Evolutionary conservation across 2,113 vertebrate species (phyloP).

Genomic region (Pongo pygmaeus): DNA sequence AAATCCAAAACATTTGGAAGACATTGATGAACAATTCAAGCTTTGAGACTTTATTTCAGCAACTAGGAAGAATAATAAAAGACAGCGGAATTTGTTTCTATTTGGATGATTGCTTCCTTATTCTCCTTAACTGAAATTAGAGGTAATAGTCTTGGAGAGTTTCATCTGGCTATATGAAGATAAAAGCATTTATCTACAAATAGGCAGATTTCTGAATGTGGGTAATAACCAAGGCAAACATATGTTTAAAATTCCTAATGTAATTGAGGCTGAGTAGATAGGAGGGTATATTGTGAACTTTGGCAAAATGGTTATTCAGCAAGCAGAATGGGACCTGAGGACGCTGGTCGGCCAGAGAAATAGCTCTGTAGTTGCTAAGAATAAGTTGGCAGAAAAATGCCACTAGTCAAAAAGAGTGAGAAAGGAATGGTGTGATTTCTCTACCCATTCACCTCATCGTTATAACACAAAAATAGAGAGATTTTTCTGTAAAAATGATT

Average conservation of each 20-base stretch:
- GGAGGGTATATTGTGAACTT: background rate
- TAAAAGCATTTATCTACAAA: constrained; percentile 11
- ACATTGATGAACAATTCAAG: background rate
- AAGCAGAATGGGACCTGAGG: background rate
- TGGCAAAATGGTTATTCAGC: background rate
- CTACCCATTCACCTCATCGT: background rate
- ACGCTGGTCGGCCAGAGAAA: background rate
- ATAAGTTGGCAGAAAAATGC: background rate
- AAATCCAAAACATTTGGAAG: background rate
- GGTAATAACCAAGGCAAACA: constrained; percentile 23
- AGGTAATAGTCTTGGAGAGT: constrained; percentile 17
- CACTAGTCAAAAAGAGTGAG: background rate
- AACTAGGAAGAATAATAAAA: background rate
- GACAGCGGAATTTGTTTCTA: background rate
- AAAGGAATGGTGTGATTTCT: background rate
- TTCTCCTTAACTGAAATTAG: constrained; percentile 2
- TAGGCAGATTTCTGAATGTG: constrained; percentile 43
- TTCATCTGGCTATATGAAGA: constrained; percentile 38
- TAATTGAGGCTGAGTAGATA: background rate
- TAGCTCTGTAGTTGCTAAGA: background rate
- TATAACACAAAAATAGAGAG: background rate
- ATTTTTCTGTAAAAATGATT: background rate
- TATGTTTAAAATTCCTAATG: constrained; percentile 34
- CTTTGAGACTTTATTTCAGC: constrained; percentile 3
- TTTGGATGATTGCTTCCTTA: background rate